These are phyloP conservation scores for Nephrotoma appendiculata DNA, from an alignment of 2,888 invertebrate genomes.

Conservation along the genomic window DNA sequence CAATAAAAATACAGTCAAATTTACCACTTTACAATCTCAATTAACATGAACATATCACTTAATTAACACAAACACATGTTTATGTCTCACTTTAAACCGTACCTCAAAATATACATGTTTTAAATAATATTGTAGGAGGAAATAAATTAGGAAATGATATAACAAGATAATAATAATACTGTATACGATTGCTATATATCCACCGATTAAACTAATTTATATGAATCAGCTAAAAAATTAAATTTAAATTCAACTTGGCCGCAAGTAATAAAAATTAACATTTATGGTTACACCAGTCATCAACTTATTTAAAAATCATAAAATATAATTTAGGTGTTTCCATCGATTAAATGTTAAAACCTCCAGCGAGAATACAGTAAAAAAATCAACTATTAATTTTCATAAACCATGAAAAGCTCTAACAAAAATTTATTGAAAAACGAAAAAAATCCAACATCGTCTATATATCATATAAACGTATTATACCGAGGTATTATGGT, in stretches of 20 bases:
- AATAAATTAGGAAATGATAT: background rate
- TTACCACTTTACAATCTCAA: background rate
- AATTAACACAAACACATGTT: background rate
- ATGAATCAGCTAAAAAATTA: background rate
- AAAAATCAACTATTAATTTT: background rate
- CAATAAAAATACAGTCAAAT: too few relatives aligned
- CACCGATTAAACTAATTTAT: background rate
- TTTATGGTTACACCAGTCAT: background rate
- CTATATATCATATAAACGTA: background rate
- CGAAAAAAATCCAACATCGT: background rate
- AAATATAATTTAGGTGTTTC: background rate
- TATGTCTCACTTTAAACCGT: background rate
- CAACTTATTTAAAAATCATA: background rate
- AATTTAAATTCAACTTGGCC: background rate
- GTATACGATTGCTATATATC: background rate
- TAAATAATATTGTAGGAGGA: background rate
- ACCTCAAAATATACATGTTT: background rate
- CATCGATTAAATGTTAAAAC: background rate
- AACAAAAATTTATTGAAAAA: background rate
- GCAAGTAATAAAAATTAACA: background rate
- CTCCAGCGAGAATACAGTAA: background rate
- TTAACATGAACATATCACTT: background rate
- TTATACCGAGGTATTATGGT: background rate
- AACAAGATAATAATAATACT: background rate
- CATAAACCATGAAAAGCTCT: background rate